Conservation (phyloP, 2,113 vertebrate genomes). For the Odobenus rosmarus region DNA sequence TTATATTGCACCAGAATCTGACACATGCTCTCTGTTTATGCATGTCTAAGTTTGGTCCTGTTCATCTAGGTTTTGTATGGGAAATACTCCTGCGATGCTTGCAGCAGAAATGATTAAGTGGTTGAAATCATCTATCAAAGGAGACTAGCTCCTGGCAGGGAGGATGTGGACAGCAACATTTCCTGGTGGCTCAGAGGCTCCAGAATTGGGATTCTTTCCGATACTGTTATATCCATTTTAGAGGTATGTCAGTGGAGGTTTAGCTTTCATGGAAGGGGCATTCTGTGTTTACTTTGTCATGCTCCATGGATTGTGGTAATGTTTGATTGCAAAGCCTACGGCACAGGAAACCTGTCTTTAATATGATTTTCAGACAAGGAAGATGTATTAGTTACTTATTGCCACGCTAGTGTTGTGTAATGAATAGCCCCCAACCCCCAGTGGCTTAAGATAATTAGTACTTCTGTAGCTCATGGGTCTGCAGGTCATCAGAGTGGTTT, state of each 20-base stretch:
- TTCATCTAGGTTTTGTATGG: background rate
- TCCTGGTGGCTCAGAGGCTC: background rate
- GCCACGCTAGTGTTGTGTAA: background rate
- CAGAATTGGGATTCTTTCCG: background rate
- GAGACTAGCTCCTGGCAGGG: background rate
- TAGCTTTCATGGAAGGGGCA: background rate
- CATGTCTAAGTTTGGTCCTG: background rate
- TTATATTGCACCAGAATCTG: too few relatives aligned
- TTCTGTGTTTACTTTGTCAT: background rate
- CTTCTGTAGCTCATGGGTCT: background rate
- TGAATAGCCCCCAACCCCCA: background rate
- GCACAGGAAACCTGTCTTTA: background rate
- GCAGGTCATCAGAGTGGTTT: background rate
- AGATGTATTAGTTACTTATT: background rate
- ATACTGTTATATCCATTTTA: background rate
- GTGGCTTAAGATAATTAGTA: background rate
- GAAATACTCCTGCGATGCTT: background rate
- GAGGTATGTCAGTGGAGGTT: background rate
- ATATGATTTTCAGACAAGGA: background rate
- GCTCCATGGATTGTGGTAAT: background rate
- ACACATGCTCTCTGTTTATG: background rate
- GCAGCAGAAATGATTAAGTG: background rate
- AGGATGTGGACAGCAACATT: background rate
- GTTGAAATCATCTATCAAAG: background rate
- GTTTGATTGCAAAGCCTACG: background rate